phyloP scores from a whole-genome alignment of 30 jellyfish, hydroid and myxozoan genomes.

The Aurelia sp. region DNA sequence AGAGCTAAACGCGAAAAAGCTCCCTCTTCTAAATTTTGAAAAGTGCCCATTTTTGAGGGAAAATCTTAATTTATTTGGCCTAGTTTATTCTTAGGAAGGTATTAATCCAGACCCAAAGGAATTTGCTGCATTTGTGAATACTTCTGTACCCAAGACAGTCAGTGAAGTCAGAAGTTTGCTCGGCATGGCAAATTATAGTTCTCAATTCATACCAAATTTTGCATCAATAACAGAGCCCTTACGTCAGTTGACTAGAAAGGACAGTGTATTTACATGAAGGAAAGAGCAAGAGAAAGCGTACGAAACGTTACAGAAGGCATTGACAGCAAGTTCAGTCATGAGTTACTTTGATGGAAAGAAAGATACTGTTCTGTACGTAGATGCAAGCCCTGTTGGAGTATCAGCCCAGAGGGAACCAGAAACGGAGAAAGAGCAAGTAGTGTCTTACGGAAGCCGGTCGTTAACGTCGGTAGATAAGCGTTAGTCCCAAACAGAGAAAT shows the following conservation, averaged over 20 bases:
- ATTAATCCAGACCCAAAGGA: constrained; percentile 50
- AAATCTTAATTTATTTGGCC: constrained; percentile 54
- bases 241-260: constrained; percentile 35
- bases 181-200: constrained; percentile 33
- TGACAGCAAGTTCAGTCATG: constrained; percentile 18
- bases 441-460: constrained; percentile 32
- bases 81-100: constrained; percentile 37
- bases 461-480: constrained; percentile 24
- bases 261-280: constrained; percentile 5
- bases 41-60: constrained; percentile 52
- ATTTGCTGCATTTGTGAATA: background rate
- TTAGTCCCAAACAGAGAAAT: constrained; percentile 47
- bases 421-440: background rate
- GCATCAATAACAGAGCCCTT: constrained; percentile 48
- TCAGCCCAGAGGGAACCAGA: constrained; percentile 25
- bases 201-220: constrained; percentile 19
- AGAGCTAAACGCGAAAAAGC: constrained; percentile 6
- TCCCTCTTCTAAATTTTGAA: constrained; percentile 21
- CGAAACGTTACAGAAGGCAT: constrained; percentile 1
- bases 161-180: constrained; percentile 13
- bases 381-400: constrained; percentile 65
- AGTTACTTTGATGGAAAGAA: constrained; percentile 30
- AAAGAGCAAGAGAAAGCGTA: constrained; percentile 12
- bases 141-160: background rate
- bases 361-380: constrained; percentile 31